These are phyloP conservation scores for Gymnopithys bicolor DNA, from an alignment of 2,797 vertebrate genomes.

Conservation along the genomic window DNA sequence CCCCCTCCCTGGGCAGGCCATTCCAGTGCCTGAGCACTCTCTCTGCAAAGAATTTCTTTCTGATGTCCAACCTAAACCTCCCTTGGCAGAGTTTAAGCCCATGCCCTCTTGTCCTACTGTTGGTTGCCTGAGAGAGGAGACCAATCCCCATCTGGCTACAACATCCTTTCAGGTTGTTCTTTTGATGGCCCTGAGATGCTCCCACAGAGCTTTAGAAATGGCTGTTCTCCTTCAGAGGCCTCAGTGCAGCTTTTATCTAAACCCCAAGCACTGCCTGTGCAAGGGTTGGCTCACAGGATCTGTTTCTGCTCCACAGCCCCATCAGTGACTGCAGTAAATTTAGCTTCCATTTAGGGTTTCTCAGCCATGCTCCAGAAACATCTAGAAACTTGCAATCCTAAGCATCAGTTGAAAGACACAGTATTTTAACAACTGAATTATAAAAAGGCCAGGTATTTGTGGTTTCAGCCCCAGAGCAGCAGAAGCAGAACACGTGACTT, in stretches of 20 bases:
- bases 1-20: no score
- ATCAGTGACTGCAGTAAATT: neutral
- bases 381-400: neutral
- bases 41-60: no score
- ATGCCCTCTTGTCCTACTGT: no score
- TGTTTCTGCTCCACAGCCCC: neutral
- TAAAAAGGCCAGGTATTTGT: neutral
- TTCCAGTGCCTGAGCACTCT: no score
- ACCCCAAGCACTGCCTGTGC: neutral
- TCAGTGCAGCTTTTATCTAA: neutral
- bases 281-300: neutral
- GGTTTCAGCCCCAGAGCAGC: neutral
- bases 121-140: no score
- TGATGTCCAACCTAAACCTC: no score
- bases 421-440: fast-evolving
- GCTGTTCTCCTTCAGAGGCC: neutral
- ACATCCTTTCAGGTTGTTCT: no score
- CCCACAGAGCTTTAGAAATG: neutral
- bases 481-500: neutral
- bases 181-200: neutral
- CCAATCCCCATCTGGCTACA: no score
- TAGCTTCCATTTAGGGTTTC: neutral
- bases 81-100: no score
- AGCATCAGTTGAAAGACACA: neutral
- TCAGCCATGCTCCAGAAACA: neutral